A percentile compares a stretch with the other conserved stretches of the same genome.
Evolutionary conservation across 2,113 vertebrate species (phyloP).

Genomic region (Ptilonorhynchus violaceus): DNA sequence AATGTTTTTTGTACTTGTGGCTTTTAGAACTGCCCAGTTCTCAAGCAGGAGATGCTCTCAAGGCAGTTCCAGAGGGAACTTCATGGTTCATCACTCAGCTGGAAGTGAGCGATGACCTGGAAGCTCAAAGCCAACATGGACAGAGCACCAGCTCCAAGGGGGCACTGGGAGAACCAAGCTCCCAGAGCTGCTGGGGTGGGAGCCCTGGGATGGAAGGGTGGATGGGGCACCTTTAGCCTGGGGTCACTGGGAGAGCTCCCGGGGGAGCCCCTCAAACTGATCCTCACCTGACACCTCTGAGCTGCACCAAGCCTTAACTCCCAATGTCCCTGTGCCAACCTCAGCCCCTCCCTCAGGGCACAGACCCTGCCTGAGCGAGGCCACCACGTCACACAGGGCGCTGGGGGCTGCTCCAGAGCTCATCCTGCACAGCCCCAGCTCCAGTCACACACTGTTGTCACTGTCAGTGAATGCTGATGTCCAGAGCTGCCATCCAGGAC

Average conservation of each 20-base stretch:
- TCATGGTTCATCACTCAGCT: not conserved
- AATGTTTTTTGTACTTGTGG: not conserved
- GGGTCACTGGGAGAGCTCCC: not conserved
- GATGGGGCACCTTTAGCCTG: fast-evolving
- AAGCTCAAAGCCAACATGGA: not conserved
- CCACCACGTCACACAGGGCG: fast-evolving
- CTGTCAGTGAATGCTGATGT: not conserved
- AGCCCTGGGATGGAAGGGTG: not conserved
- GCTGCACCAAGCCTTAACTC: not conserved
- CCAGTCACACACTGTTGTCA: not conserved
- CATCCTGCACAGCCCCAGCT: not conserved
- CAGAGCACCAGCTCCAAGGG: not conserved
- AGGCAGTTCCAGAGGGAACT: not conserved
- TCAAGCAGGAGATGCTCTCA: not conserved
- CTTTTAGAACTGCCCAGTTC: not conserved
- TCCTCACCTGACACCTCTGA: not conserved
- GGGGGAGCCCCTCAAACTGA: not conserved
- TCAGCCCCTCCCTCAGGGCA: not conserved
- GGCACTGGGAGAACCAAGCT: not conserved
- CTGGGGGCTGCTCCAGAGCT: not conserved
- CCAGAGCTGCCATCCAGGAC: not conserved
- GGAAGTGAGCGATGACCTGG: not conserved
- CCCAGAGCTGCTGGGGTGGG: not conserved
- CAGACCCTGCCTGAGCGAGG: not conserved
- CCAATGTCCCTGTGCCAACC: not conserved